Evolutionary conservation across 2,888 invertebrate genomes (phyloP), one percentile per base, ranked within the genome.

Genomic region (Halictus quadricinctus): DNA sequence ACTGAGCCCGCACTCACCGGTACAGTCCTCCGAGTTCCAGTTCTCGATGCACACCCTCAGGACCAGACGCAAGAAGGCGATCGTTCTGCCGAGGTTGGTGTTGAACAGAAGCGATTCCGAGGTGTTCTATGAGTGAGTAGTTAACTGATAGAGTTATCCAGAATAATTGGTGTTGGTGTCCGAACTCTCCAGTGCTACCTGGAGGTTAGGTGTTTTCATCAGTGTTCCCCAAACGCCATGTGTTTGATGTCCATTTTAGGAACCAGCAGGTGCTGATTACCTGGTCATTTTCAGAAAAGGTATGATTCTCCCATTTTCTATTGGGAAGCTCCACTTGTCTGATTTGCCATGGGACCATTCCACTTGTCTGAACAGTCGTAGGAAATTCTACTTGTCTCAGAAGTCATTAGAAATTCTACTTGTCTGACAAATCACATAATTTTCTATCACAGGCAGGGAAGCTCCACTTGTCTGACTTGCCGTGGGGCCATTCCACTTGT

Each of bases 1-100:
- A 83, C 95, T 98, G 83, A 98, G 98, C 89, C 97, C 97, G 0
- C 97, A 97, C 93, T 97, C 97, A 92, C 98, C 98, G 0, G 96
- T 97, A 92, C 96, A 97, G 83, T 95, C 95, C 7, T 95, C 96
- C 1, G 97, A 97, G 90, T 95, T 97, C 88, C 96, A 96, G 90
- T 95, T 95, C 43, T 91, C 95, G 80, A 93, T 95, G 83, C 94
- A 95, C 79, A 96, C 96, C 25, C 95, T 96, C 88, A 96, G 96
- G 89, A 96, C 96, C 50, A 95, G 97, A 83, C 95, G 97, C 92
- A 97, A 97, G 95, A 97, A 97, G 93, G 96, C 97, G 96, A 96
- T 97, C 95, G 96, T 97, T 89, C 95, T 97, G 92, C 97, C 97
- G 77, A 96, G 97, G 95, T 95, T 97, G 91, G 96, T 97, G 91